Conservation (phyloP, 2,888 invertebrate genomes). For the Kuschelorhynchus macadamiae region DNA sequence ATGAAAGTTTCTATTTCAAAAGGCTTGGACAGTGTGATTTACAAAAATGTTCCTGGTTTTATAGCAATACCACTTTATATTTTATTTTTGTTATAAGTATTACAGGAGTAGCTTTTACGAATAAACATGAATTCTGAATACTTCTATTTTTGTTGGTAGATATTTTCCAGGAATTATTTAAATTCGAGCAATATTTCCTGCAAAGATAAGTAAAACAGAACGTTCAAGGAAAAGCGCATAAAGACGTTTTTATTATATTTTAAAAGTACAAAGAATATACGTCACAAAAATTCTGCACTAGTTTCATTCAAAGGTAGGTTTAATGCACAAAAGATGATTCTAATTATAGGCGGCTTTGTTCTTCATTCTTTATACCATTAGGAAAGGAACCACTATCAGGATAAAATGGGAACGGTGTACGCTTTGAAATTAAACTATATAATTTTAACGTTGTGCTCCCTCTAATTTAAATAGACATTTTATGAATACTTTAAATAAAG, state of each 20-base stretch:
- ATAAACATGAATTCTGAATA: no score
- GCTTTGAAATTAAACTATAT: slow-evolving; percentile 23
- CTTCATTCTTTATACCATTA: slow-evolving; percentile 36
- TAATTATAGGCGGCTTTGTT: slow-evolving; percentile 34
- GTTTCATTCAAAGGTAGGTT: slow-evolving; percentile 72
- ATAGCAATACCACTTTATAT: no score
- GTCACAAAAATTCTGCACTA: slow-evolving; percentile 23
- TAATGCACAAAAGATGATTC: slow-evolving; percentile 33
- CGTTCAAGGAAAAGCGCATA: slow-evolving; percentile 13
- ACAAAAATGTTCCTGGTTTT: no score
- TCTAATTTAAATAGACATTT: slow-evolving; percentile 21
- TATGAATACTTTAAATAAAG: slow-evolving; percentile 37
- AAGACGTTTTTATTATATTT: background rate
- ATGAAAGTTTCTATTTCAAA: no score
- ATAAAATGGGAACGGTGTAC: slow-evolving; percentile 8
- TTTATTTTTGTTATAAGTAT: no score
- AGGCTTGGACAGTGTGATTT: no score
- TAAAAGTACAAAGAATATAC: slow-evolving; percentile 19
- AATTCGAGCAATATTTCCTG: no score
- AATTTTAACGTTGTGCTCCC: slow-evolving; percentile 16
- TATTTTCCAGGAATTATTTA: no score
- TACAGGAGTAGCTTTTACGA: no score
- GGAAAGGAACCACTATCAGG: slow-evolving; percentile 24
- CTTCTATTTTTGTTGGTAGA: no score
- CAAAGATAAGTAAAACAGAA: background rate